Conservation (phyloP, 1,140 invertebrate genomes). For the Calycopis cecrops region DNA sequence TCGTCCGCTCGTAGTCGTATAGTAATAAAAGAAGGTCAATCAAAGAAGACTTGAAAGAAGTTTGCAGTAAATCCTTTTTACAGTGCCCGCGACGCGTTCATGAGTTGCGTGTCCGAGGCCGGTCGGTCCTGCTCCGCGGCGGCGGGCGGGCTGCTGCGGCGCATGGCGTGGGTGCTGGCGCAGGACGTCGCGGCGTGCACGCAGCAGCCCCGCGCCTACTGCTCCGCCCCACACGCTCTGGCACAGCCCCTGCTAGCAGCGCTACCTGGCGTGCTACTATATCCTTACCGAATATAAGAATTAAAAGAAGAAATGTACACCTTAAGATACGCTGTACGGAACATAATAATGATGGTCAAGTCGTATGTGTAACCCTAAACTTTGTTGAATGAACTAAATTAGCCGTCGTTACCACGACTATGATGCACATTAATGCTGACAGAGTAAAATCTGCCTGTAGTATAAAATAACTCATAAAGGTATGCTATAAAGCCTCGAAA, state of each 20-base stretch:
- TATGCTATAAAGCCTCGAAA: too few species aligned
- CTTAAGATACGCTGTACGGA: too few species aligned
- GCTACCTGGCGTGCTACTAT: conserved; percentile 36
- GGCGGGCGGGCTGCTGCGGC: conserved; percentile 41
- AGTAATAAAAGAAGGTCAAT: neutral
- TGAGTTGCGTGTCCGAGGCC: conserved; percentile 48
- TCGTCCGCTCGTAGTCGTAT: too few species aligned
- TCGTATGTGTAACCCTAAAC: too few species aligned
- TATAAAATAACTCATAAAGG: too few species aligned
- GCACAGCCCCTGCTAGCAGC: conserved; percentile 40
- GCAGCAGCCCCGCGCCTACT: conserved; percentile 46
- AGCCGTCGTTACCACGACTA: too few species aligned
- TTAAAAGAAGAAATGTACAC: too few species aligned
- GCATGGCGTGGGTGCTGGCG: conserved; percentile 62
- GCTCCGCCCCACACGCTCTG: conserved; percentile 37
- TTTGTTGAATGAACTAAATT: too few species aligned
- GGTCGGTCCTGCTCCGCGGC: conserved; percentile 43
- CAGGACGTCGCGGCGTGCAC: conserved; percentile 59
- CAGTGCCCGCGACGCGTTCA: conserved; percentile 61
- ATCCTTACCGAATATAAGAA: conserved; percentile 39
- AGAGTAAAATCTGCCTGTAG: too few species aligned
- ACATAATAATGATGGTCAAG: too few species aligned
- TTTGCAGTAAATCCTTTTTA: conserved; percentile 12
- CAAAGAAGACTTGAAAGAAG: neutral
- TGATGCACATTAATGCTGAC: too few species aligned